Evolutionary conservation across 1,140 invertebrate species (phyloP).

Genomic region (Drosophila punjabiensis): DNA sequence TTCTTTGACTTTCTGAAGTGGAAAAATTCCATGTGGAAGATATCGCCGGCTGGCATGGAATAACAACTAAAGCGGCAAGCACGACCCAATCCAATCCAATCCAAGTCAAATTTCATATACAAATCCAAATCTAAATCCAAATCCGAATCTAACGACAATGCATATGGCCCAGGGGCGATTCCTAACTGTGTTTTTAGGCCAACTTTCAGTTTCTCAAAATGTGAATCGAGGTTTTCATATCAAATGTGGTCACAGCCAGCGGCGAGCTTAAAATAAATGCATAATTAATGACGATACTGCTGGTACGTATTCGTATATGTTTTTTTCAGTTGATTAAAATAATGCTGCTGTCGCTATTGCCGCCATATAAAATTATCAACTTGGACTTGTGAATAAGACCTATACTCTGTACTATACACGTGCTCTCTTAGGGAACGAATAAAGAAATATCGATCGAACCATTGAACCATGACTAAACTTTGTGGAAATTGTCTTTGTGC

Average conservation of each 20-base stretch:
- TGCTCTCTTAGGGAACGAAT: slow-evolving; percentile 21
- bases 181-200: slow-evolving; percentile 77
- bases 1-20: not conserved
- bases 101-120: not conserved
- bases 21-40: slow-evolving; percentile 9
- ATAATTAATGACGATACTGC: slow-evolving; percentile 71
- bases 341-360: slow-evolving; percentile 30
- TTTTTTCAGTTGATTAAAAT: slow-evolving; percentile 63
- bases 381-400: slow-evolving; percentile 40
- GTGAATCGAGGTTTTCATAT: slow-evolving; percentile 71
- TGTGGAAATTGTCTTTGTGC: slow-evolving; percentile 33
- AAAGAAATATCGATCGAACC: slow-evolving; percentile 19
- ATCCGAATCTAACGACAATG: slow-evolving; percentile 38
- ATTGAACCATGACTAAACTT: slow-evolving; percentile 28
- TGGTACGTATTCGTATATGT: slow-evolving; percentile 25
- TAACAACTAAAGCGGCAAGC: slow-evolving; percentile 21
- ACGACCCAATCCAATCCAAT: slow-evolving; percentile 28
- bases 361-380: slow-evolving; percentile 32
- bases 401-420: slow-evolving; percentile 36
- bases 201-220: slow-evolving; percentile 77
- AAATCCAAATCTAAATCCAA: not conserved
- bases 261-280: slow-evolving; percentile 72
- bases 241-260: slow-evolving; percentile 65
- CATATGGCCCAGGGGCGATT: slow-evolving; percentile 46
- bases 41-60: not conserved